A percentile compares a stretch with the other conserved stretches of the same genome.
phyloP scores from a whole-genome alignment of 2,888 invertebrate species.

The Tinea pellionella region DNA sequence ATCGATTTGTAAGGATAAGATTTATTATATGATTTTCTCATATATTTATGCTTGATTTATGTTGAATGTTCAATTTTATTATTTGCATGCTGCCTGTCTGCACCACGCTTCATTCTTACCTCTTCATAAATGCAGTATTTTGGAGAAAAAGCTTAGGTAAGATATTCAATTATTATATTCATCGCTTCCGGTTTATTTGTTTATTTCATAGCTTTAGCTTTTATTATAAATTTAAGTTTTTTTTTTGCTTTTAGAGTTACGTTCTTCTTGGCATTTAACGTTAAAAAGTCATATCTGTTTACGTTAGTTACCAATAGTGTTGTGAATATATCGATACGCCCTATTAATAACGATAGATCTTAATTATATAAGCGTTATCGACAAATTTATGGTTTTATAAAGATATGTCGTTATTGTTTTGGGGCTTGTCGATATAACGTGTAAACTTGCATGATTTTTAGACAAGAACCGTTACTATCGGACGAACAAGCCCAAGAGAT shows the following conservation, averaged over 20 bases:
- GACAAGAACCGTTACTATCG: slow-evolving; percentile 84
- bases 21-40: neutral
- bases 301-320: no score
- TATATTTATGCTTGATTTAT: slow-evolving; percentile 20
- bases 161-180: slow-evolving; percentile 28
- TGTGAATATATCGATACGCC: no score
- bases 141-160: slow-evolving; percentile 89
- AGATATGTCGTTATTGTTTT: neutral
- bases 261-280: neutral
- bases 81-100: slow-evolving; percentile 71
- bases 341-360: no score
- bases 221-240: neutral
- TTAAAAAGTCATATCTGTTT: neutral
- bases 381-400: no score
- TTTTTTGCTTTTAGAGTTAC: no score
- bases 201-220: slow-evolving; percentile 12
- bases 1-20: neutral
- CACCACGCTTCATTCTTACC: slow-evolving; percentile 69
- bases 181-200: slow-evolving; percentile 13
- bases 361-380: no score
- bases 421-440: no score
- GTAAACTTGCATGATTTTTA: slow-evolving; percentile 29
- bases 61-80: slow-evolving; percentile 49
- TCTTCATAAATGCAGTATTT: slow-evolving; percentile 75
- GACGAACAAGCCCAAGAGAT: slow-evolving; percentile 94